A percentile compares a stretch with the other conserved stretches of the same genome.
Evolutionary conservation across 30 jellyfish, hydroid and myxozoan genomes (phyloP).

Genomic region (Turritopsis dohrnii): DNA sequence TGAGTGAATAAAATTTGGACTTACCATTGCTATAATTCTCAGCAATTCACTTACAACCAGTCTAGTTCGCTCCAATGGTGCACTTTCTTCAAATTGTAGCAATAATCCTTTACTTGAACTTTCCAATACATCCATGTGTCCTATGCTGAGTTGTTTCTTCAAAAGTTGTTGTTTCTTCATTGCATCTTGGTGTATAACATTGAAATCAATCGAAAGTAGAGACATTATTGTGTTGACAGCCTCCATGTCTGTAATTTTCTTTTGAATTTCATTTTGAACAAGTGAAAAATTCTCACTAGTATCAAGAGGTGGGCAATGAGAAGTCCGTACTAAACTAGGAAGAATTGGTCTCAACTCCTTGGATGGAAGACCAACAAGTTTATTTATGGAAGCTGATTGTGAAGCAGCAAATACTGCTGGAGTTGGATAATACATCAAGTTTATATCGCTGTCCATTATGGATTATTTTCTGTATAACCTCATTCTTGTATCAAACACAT

Average conservation of each 20-base stretch:
- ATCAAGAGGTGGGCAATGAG: conserved; percentile 69
- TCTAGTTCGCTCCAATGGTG: conserved; percentile 53
- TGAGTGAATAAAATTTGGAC: too few species aligned
- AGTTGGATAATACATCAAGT: conserved; percentile 36
- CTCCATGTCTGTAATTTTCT: conserved; percentile 57
- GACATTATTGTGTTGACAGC: conserved; percentile 64
- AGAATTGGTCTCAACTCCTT: conserved; percentile 52
- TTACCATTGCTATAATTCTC: conserved; percentile 33
- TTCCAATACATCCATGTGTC: conserved; percentile 42
- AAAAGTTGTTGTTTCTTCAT: conserved; percentile 69
- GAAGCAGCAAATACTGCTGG: conserved; percentile 49
- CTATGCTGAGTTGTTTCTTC: conserved; percentile 32
- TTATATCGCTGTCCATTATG: neutral
- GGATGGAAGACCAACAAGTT: conserved; percentile 27
- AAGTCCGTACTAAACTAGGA: conserved; percentile 71
- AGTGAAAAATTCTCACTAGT: conserved; percentile 48
- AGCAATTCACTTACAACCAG: conserved; percentile 74
- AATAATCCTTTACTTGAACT: conserved; percentile 38
- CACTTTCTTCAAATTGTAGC: conserved; percentile 85
- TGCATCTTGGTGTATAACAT: conserved; percentile 62
- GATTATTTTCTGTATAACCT: too few species aligned
- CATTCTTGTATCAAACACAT: too few species aligned
- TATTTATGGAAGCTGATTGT: conserved; percentile 55
- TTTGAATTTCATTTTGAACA: conserved; percentile 51
- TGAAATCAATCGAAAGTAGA: conserved; percentile 57